phyloP scores from a whole-genome alignment of 1,140 invertebrate species.

The Neoseiulus cucumeris region DNA sequence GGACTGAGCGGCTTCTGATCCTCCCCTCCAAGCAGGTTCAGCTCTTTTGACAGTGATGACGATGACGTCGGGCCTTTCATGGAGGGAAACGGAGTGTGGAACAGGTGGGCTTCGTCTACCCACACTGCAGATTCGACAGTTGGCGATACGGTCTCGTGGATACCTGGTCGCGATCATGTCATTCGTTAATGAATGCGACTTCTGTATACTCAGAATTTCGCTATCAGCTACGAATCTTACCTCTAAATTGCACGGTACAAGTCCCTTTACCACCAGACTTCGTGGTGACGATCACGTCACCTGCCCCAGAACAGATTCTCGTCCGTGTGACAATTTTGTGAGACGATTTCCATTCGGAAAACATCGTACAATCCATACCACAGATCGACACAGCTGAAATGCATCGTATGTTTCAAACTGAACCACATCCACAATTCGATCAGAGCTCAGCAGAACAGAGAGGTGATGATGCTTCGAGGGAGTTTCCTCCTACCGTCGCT shows the following conservation, averaged over 20 bases:
- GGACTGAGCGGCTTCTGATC: background rate
- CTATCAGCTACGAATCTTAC: slow-evolving; percentile 24
- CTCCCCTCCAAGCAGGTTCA: background rate
- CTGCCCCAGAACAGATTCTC: slow-evolving; percentile 74
- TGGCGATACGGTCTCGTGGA: slow-evolving; percentile 67
- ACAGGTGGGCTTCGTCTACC: slow-evolving; percentile 52
- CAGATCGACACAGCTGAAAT: slow-evolving; percentile 70
- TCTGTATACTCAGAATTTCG: slow-evolving; percentile 13
- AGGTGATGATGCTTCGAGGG: too few species aligned
- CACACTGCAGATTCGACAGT: slow-evolving; percentile 96
- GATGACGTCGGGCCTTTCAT: slow-evolving; percentile 23
- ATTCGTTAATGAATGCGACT: slow-evolving; percentile 1
- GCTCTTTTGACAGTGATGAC: slow-evolving; percentile 23
- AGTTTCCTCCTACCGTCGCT: too few species aligned
- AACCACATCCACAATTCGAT: too few species aligned
- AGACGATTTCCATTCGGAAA: slow-evolving; percentile 89
- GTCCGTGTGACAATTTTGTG: slow-evolving; percentile 93
- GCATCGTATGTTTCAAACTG: background rate
- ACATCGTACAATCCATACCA: slow-evolving; percentile 76
- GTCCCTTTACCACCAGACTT: slow-evolving; percentile 69
- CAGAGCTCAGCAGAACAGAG: too few species aligned
- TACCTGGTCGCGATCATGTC: too few species aligned
- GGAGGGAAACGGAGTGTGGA: slow-evolving; percentile 21
- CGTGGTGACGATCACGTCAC: slow-evolving; percentile 87
- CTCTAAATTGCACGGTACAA: slow-evolving; percentile 84